Base-by-base conservation (phyloP, 2,113 vertebrate genomes). In the Anseranas semipalmata region DNA sequence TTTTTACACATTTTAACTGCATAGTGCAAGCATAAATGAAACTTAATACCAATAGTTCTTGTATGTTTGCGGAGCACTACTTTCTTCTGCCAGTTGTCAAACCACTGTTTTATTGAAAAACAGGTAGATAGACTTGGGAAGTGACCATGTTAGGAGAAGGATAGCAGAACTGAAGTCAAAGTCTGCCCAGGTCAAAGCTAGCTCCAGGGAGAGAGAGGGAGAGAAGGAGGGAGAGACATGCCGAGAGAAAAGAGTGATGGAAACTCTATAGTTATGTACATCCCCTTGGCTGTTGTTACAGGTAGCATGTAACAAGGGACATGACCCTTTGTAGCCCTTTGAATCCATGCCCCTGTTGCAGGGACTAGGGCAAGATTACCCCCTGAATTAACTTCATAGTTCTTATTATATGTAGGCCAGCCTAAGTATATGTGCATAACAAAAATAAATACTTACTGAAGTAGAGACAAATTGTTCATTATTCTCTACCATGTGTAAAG, bases 1-100 rank as follows among this genome's bases (percentile, higher is more conserved):
- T 35, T 89, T 92, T 60, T 30, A 91, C 9, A 21, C 3, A 72
- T 93, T 94, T 63, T 80, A 89, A 87, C 60, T 52, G 11, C 56
- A 68, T 4, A 33, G 41, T n/a, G 10, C 12, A 85, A 85, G 27
- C 66, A 25, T 33, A 87, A 78, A 28, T 68, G 66, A 59, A 92
- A 82, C 24, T 71, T 72, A 63, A 87, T 32, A 28, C 6, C 35
- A 46, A 35, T 30, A 71, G 16, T 17, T 46, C 37, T 8, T 87
- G 45, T 15, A 9, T 8, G 13, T 53, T 94, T 78, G 41, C 22
- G 75, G 33, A 73, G 39, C 30, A 85, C 16, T 33, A 33, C 6
- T 82, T 82, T 83, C 30, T 68, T 68, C 53, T 48, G 33, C 16
- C 39, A 53, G 45, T n/a, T 86, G 72, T 66, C 41, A 88, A 88